These are phyloP conservation scores for Campaea margaritaria DNA, from an alignment of 2,888 invertebrate species.

Conservation along the genomic window DNA sequence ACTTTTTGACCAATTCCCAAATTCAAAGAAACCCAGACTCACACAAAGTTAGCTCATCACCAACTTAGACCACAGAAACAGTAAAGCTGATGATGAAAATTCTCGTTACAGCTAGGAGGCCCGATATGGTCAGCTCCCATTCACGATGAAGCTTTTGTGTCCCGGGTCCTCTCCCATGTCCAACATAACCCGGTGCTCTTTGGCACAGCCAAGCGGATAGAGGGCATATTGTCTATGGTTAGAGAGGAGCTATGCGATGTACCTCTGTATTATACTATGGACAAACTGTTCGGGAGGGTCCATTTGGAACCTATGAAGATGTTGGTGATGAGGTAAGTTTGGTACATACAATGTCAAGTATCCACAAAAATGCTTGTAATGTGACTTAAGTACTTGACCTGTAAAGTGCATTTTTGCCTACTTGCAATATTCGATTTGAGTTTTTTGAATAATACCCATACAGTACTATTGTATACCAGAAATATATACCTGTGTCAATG, in stretches of 20 bases:
- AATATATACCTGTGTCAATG: too few relatives aligned
- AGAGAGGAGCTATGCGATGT: slow-evolving; percentile 92
- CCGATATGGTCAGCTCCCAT: slow-evolving; percentile 97
- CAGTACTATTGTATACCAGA: too few relatives aligned
- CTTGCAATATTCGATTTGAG: too few relatives aligned
- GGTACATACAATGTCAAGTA: too few relatives aligned
- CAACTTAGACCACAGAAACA: neutral
- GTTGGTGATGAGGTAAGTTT: slow-evolving; percentile 86
- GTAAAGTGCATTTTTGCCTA: too few relatives aligned
- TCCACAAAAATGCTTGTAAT: too few relatives aligned
- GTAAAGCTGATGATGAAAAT: neutral
- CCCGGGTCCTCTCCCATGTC: slow-evolving; percentile 84
- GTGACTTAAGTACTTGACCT: too few relatives aligned
- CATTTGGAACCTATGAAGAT: slow-evolving; percentile 90
- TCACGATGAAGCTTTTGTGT: slow-evolving; percentile 92
- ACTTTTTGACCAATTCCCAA: too few relatives aligned
- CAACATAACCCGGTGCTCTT: slow-evolving; percentile 75
- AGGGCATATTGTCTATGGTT: slow-evolving; percentile 92
- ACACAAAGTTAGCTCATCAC: neutral
- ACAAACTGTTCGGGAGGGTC: slow-evolving; percentile 90
- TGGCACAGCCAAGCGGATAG: slow-evolving; percentile 90
- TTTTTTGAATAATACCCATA: too few relatives aligned
- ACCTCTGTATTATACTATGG: slow-evolving; percentile 95
- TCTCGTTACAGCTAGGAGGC: slow-evolving; percentile 89
- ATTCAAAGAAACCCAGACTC: too few relatives aligned